Evolutionary conservation across 2,888 invertebrate species (phyloP), one percentile per base, ranked within the genome.

Genomic region (Mesochorus sp.): DNA sequence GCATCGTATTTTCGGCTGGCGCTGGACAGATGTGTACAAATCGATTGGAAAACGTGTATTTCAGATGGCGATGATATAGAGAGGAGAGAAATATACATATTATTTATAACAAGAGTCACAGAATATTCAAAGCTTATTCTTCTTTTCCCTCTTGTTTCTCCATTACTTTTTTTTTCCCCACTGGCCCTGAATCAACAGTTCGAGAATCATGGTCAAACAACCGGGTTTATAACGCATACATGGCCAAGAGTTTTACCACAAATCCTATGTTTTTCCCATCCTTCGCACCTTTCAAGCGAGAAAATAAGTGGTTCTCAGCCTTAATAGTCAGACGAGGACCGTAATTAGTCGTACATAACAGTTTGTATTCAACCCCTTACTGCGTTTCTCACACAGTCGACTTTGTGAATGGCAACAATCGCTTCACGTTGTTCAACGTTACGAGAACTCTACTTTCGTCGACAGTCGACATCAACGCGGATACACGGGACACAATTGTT

Each of bases 241-340:
- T 49, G 19, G 26, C 12, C 47, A 8, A 8, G 31, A 44, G 49
- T 31, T 62, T 21, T 34, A 44, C 49, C 8, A 21, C 17, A 62
- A 62, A 62, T 19, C 21, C 21, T 12, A 3, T 4, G 34, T 53
- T 42, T 34, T 28, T n/a, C 47, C 12, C 34, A 24, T 17, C 10
- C 14, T 28, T 62, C 42, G 51, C 26, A 59, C 26, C 44, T 59
- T 8, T n/a, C 17, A 19, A 37, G 34, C 8, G 4, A 49, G 31
- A 55, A 70, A 59, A 49, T 49, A 37, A 26, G 49, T 57, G 57
- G 47, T 49, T 47, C 24, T 37, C 37, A 51, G 19, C 39, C 39
- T 64, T 42, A 71, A 71, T 71, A 53, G 53, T 42, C 61, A 61
- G 51, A 39, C 53, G 19, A 42, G 51, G 21, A 51, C 39, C 39